Evolutionary conservation across 2,888 invertebrate genomes (phyloP).

Genomic region (Lithosia quadra): DNA sequence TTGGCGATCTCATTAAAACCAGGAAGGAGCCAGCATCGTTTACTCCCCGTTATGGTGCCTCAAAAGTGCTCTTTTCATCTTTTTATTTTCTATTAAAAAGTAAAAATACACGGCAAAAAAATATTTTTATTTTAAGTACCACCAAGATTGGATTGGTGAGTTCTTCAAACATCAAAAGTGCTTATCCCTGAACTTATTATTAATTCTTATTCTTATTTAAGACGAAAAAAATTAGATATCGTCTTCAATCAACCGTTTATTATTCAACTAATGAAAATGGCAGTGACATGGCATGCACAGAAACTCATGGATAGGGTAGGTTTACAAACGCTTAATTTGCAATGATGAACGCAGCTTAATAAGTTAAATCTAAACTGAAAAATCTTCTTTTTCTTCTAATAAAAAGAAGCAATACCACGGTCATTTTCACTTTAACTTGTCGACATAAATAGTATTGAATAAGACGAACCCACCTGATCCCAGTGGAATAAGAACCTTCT

Average conservation of each 20-base stretch:
- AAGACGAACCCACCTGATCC: conserved; percentile 39
- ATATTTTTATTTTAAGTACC: conserved; percentile 33
- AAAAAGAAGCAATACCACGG: conserved; percentile 7
- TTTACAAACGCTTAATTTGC: no score
- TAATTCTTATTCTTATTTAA: conserved; percentile 13
- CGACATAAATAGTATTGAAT: conserved; percentile 23
- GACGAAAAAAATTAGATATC: no score
- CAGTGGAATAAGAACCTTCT: conserved; percentile 45
- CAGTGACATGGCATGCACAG: no score
- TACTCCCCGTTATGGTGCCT: conserved; percentile 61
- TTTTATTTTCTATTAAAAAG: conserved; percentile 44
- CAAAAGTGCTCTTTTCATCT: conserved; percentile 55
- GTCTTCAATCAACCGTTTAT: no score
- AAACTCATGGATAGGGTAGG: no score
- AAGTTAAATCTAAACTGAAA: not conserved
- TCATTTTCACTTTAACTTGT: conserved; percentile 14
- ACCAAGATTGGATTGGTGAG: conserved; percentile 58
- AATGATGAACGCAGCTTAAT: not conserved
- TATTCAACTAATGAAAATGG: no score
- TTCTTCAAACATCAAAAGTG: conserved; percentile 45
- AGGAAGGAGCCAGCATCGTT: conserved; percentile 71
- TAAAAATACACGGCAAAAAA: conserved; percentile 33
- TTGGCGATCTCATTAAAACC: conserved; percentile 83
- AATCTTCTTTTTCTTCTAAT: not conserved
- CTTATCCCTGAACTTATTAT: conserved; percentile 32